Percentiles rank a stretch among this genome's conserved stretches.
Conservation (phyloP, 2,113 vertebrate species). For the Rhabdomys dilectus region DNA sequence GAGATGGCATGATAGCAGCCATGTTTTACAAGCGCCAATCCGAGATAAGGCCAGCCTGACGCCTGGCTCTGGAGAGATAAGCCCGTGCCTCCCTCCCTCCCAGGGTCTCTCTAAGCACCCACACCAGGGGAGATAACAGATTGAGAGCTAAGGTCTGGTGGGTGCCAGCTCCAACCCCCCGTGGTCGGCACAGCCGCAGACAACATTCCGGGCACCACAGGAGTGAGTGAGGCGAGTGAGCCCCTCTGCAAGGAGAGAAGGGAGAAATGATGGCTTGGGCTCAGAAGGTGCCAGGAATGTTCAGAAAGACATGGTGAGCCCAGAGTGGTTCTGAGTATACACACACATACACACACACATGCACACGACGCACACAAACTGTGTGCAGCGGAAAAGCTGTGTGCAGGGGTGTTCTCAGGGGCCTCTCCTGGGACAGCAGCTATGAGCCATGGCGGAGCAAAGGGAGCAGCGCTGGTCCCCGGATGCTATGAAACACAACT, state of each 20-base stretch:
- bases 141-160: accelerated
- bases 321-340: accelerated
- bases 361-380: neutral
- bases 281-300: accelerated
- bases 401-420: neutral
- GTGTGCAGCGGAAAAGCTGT: neutral
- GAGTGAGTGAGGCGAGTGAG: accelerated
- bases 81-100: neutral
- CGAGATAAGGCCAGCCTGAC: constrained; percentile 11
- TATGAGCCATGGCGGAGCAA: accelerated
- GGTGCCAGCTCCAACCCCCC: accelerated
- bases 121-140: neutral
- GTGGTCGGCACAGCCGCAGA: accelerated
- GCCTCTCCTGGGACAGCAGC: accelerated
- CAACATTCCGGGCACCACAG: accelerated
- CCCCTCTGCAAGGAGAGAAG: neutral
- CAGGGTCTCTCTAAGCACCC: neutral
- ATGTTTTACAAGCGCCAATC: constrained; percentile 79
- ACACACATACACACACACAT: neutral
- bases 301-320: accelerated
- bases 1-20: constrained; percentile 56
- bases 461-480: neutral
- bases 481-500: too few species aligned
- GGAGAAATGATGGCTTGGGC: too few species aligned
- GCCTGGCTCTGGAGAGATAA: constrained; percentile 64